These are phyloP conservation scores for Acanthoscelides obtectus DNA, from an alignment of 2,888 invertebrate species.

Conservation along the genomic window DNA sequence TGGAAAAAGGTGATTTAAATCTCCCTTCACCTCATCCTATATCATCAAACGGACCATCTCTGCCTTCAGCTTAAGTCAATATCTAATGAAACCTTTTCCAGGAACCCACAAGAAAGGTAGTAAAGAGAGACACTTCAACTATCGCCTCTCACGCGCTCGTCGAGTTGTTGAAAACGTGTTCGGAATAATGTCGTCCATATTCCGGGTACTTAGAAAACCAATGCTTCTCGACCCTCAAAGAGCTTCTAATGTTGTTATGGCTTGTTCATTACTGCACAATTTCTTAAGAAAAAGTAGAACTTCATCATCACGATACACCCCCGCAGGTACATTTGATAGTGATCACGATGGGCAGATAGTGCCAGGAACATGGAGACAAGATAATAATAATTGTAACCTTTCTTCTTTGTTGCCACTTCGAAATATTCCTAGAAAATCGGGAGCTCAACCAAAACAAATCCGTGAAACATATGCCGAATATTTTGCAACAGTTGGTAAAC, in stretches of 20 bases:
- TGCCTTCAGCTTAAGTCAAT: conserved; percentile 27
- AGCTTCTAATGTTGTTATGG: conserved; percentile 8
- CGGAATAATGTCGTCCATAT: conserved; percentile 17
- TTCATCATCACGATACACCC: too few relatives aligned
- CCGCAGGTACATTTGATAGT: too few relatives aligned
- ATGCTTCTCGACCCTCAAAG: conserved; percentile 15
- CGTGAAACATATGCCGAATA: too few relatives aligned
- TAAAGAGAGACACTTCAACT: conserved; percentile 17
- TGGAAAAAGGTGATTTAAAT: conserved; percentile 3
- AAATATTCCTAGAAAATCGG: too few relatives aligned
- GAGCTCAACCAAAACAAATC: too few relatives aligned
- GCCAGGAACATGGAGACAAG: too few relatives aligned
- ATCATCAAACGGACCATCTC: conserved; percentile 21
- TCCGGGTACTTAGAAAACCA: conserved; percentile 18
- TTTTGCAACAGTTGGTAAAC: too few relatives aligned
- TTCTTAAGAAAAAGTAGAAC: too few relatives aligned
- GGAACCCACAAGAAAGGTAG: conserved; percentile 12
- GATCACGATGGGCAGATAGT: too few relatives aligned
- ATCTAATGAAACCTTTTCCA: conserved; percentile 18
- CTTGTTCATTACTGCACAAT: too few relatives aligned
- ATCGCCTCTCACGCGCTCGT: conserved; percentile 16
- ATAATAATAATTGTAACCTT: too few relatives aligned
- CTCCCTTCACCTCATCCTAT: conserved; percentile 5
- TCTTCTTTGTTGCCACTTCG: too few relatives aligned
- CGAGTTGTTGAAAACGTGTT: conserved; percentile 21